These are phyloP conservation scores for Synergus japonicus DNA, from an alignment of 2,888 invertebrate species.

Conservation along the genomic window DNA sequence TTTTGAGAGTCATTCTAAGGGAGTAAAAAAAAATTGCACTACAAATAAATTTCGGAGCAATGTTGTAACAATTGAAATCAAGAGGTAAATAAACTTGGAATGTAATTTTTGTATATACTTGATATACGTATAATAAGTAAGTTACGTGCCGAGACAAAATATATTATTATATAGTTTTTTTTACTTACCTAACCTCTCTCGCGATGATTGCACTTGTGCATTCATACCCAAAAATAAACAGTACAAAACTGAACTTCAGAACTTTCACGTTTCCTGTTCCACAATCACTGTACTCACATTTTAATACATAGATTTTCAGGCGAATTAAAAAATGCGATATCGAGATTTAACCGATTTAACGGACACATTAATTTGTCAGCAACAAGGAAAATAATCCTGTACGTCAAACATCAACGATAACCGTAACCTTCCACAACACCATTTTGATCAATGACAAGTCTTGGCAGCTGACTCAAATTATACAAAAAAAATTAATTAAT, in stretches of 20 bases:
- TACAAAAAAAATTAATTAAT: conserved; percentile 18
- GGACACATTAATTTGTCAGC: neutral
- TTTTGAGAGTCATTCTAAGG: neutral
- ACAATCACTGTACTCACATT: conserved; percentile 16
- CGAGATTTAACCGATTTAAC: neutral
- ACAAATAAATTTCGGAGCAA: neutral
- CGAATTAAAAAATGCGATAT: neutral
- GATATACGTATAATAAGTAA: neutral
- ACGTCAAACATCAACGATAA: neutral
- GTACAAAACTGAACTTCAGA: conserved; percentile 14
- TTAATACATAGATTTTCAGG: neutral
- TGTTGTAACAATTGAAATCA: neutral
- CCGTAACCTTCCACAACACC: conserved; percentile 36
- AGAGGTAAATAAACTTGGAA: neutral
- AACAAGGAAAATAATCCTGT: too few relatives aligned
- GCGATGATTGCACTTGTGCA: conserved; percentile 72
- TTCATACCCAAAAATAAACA: conserved; percentile 64
- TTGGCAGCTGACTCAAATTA: neutral
- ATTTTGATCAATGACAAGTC: conserved; percentile 22
- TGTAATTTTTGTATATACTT: neutral
- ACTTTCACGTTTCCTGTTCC: conserved; percentile 2
- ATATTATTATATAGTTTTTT: neutral
- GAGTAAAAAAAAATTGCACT: neutral
- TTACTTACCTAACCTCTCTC: conserved; percentile 74
- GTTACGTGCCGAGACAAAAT: neutral